Base-by-base conservation (phyloP, 2,888 invertebrate genomes). In the Himalopsyche anomala region DNA sequence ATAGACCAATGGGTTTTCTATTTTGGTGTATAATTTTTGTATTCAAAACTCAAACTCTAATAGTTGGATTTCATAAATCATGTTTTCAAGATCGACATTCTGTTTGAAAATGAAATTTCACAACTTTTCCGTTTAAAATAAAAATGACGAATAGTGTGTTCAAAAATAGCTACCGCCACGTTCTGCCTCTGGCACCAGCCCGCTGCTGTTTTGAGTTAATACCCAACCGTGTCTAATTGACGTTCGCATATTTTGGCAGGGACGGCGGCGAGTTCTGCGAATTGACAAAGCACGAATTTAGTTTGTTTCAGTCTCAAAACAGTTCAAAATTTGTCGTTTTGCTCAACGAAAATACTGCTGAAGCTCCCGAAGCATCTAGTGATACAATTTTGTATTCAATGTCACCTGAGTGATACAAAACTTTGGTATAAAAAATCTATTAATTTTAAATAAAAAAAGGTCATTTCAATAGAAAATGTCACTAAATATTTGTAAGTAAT, bases 171-270 rank as follows among this genome's bases (percentile, higher is more conserved):
- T 11, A 40, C 80, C 55, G 79, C 79, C 45, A 62, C 17, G 83
- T 15, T 19, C 84, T 51, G 38, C 42, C 28, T 40, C 84, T 54
- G 80, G 36, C 84, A 62, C 38, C 80, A 15, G 28, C 62, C 56
- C 36, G 17, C 12, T 38, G 28, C 79, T 79, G 84, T 51, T 79
- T 84, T 84, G 84, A 84, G 84, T 80, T 40, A 62, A 84, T 40
- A 79, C 62, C 81, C 28, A 82, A 84, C 55, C 80, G 81, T 38
- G 83, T 84, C 87, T 88, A 88, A 88, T 88, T 88, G 87, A 88
- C 87, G 84, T 82, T 79, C 85, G 74, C 87, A 87, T 88, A 88
- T 85, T 87, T 88, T 88, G 88, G 88, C 88, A 87, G 83, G 36
- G 45, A 79, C 62, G 81, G 15, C 69, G 55, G 56, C 54, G 81